Conservation (phyloP, 2,113 vertebrate genomes). For the Agapornis roseicollis region DNA sequence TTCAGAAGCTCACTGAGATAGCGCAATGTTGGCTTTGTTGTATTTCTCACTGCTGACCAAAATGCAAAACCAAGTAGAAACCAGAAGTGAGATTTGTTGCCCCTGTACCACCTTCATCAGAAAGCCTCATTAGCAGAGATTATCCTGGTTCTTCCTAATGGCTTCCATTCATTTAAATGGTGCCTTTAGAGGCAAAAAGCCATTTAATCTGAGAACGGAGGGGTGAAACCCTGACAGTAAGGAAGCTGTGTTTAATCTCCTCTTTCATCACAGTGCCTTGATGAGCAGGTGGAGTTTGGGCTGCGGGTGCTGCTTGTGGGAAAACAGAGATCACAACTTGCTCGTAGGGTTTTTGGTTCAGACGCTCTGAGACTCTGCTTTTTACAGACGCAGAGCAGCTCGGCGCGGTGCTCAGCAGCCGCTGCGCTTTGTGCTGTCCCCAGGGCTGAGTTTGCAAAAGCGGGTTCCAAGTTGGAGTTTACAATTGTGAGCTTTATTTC, state of each 20-base stretch:
- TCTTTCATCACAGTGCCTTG: background rate
- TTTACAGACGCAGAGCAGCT: background rate
- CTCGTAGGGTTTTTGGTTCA: background rate
- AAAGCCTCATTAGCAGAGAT: background rate
- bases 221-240: background rate
- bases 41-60: background rate
- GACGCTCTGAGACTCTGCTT: accelerated
- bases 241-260: background rate
- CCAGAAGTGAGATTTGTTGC: background rate
- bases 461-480: background rate
- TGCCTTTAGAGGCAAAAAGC: background rate
- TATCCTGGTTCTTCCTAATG: background rate
- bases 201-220: background rate
- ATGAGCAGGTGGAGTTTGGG: background rate
- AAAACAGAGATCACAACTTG: background rate
- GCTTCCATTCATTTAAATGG: background rate
- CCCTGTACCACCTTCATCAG: background rate
- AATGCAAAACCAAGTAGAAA: background rate
- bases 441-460: background rate
- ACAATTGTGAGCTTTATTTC: too few species aligned
- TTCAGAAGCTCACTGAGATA: background rate
- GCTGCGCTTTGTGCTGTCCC: background rate
- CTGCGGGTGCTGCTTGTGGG: background rate
- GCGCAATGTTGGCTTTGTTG: background rate
- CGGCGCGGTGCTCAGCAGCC: background rate